Evolutionary conservation across 2,113 vertebrate genomes (phyloP).

Genomic region (Hippocampus zosterae): DNA sequence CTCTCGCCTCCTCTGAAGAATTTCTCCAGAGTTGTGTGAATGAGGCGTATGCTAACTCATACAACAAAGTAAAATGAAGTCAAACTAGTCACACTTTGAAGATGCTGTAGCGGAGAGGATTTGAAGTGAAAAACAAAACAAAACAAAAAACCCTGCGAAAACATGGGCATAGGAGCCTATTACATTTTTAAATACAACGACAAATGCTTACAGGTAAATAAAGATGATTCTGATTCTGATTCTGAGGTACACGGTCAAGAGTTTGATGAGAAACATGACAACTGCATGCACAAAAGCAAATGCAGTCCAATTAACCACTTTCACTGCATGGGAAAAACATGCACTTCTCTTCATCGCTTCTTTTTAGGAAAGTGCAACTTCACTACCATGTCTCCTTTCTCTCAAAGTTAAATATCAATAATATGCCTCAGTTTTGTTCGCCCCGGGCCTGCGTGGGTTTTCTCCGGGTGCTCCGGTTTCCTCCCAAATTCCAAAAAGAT

Average conservation of each 20-base stretch:
- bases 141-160: not conserved
- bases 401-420: too few relatives aligned
- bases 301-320: not conserved
- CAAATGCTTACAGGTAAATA: too few relatives aligned
- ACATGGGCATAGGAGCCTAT: too few relatives aligned
- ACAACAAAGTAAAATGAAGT: not conserved
- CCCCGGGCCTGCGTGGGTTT: too few relatives aligned
- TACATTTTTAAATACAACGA: not conserved
- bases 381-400: too few relatives aligned
- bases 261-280: not conserved
- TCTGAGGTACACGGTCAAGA: not conserved
- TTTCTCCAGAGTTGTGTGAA: not conserved
- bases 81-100: not conserved
- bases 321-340: too few relatives aligned
- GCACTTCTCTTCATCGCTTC: too few relatives aligned
- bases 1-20: not conserved
- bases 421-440: too few relatives aligned
- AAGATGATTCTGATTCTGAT: too few relatives aligned
- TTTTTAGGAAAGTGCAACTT: too few relatives aligned
- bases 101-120: not conserved
- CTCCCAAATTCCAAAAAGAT: too few relatives aligned
- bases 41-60: not conserved
- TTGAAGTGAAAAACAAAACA: not conserved
- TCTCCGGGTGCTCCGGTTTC: too few relatives aligned
- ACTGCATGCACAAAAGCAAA: not conserved